phyloP scores from a whole-genome alignment of 2,113 vertebrate genomes.

The chimpanzee (Pan troglodytes) region NHGRI_mPanTro3-v2.1_pri NC_072401.2:5297001-5297500 shows the following conservation, averaged over 20 bases:
- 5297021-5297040: too few relatives aligned
- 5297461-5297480: not conserved
- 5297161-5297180: not conserved
- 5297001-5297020: too few relatives aligned
- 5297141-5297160: not conserved
- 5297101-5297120: not conserved
- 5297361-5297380: too few relatives aligned
- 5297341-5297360: not conserved
- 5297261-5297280: not conserved
- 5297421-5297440: not conserved
- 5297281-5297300: not conserved
- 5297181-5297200: not conserved
- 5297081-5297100: not conserved
- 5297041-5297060: too few relatives aligned
- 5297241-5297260: not conserved
- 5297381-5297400: not conserved
- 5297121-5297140: too few relatives aligned
- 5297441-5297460: not conserved
- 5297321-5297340: rapidly evolving
- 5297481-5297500: too few relatives aligned
- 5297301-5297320: not conserved
- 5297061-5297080: not conserved
- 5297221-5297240: not conserved
- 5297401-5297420: not conserved
- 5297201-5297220: not conserved